phyloP scores from a whole-genome alignment of 2,113 vertebrate species.

The Tenrec ecaudatus region DNA sequence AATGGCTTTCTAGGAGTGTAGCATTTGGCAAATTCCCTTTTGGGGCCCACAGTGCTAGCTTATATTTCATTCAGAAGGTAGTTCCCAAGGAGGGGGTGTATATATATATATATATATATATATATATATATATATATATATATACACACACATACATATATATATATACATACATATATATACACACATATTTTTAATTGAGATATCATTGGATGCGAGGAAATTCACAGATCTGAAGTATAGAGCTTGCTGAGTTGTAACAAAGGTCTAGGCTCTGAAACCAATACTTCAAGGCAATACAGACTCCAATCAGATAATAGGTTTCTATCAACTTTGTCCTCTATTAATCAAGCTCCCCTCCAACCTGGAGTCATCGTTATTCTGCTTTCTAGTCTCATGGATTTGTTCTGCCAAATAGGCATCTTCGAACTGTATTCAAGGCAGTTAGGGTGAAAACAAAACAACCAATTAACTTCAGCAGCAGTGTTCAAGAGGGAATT shows the following conservation, averaged over 20 bases:
- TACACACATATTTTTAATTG: too few species aligned
- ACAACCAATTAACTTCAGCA: neutral
- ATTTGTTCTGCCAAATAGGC: conserved; percentile 20
- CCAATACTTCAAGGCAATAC: neutral
- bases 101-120: too few species aligned
- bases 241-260: neutral
- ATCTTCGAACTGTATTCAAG: neutral
- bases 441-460: neutral
- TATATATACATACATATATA: too few species aligned
- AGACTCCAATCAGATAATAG: neutral
- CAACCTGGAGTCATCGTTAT: neutral
- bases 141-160: too few species aligned
- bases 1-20: neutral
- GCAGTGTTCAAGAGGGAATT: neutral
- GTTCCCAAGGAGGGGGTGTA: too few species aligned
- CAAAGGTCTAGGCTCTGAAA: neutral
- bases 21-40: conserved; percentile 1
- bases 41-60: neutral
- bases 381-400: conserved; percentile 1
- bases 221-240: too few species aligned
- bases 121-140: too few species aligned
- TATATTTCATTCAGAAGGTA: too few species aligned
- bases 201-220: too few species aligned
- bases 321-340: neutral
- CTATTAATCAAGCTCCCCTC: neutral